Base-by-base conservation (phyloP, 1,140 invertebrate species). In the Drosophila kanapiae region DNA sequence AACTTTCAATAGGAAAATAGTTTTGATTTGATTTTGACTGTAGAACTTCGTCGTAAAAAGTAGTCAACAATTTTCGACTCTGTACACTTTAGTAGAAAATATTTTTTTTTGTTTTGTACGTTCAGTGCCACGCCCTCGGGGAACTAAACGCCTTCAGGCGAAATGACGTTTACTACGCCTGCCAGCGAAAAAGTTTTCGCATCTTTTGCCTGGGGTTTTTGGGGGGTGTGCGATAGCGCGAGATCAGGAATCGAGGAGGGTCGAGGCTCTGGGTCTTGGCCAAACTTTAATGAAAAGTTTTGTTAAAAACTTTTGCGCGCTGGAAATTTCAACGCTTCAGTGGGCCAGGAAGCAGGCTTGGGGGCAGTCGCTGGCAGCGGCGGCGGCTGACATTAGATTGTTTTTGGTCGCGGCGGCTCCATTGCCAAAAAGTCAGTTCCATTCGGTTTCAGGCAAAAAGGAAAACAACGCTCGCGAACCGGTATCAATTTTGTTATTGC, bases 251-350 rank as follows among this genome's bases (percentile, higher is more conserved):
- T 56, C 53, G 9, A 10, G 8, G 7, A 16, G 16, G 45, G 45
- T 14, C 29, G 23, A 23, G 69, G 54, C 43, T 51, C 53, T 58
- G 70, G 70, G 53, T 74, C 68, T 74, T 74, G 70, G 70, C 70
- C 70, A 74, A 91, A 91, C 87, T 91, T 91, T 87, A 91, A 91
- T 91, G 80, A 91, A 91, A 91, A 91, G 82, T 91, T 91, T 91
- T 87, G 78, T 85, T 83, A 80, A 91, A 91, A 91, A 77, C 60
- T 82, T 82, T 91, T 91, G 69, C 78, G 67, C 80, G 84, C 86
- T 91, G 80, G 74, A 86, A 91, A 91, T 86, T 88, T 88, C 85
- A 88, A 88, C 84, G 84, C 84, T 90, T 88, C 64, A 88, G 80
- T 88, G 75, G 88, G 80, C 63, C 75, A 60, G 53, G 51, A 49